Conservation (phyloP, 2,888 invertebrate species). For the Caenorhabditis doughertyi region DNA sequence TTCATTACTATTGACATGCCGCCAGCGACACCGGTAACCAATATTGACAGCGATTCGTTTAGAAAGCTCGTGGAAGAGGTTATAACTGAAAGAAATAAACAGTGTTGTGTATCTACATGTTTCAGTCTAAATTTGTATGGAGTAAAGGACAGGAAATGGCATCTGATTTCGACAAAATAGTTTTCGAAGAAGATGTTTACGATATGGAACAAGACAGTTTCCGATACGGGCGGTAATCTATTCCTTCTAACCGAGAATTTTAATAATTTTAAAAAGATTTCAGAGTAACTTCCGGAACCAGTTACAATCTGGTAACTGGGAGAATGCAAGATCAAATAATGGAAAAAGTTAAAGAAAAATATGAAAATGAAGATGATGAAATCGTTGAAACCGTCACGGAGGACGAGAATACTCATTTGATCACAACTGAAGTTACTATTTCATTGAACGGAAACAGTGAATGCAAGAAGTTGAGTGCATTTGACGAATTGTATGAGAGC, state of each 20-base stretch:
- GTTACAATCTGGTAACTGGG: slow-evolving; percentile 57
- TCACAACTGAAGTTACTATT: slow-evolving; percentile 48
- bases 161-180: slow-evolving; percentile 11
- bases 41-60: slow-evolving; percentile 43
- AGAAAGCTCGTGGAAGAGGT: slow-evolving; percentile 38
- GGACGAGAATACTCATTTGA: slow-evolving; percentile 26
- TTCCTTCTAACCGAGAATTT: neutral
- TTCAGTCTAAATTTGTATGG: slow-evolving; percentile 38
- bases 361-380: slow-evolving; percentile 51
- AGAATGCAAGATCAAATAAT: slow-evolving; percentile 45
- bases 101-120: neutral
- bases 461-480: neutral
- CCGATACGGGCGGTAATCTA: slow-evolving; percentile 52
- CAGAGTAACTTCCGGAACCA: slow-evolving; percentile 47
- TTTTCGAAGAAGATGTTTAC: slow-evolving; percentile 35
- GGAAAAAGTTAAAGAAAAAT: slow-evolving; percentile 44
- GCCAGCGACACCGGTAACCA: slow-evolving; percentile 12
- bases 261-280: slow-evolving; percentile 1
- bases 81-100: neutral
- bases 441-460: slow-evolving; percentile 30
- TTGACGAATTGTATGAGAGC: slow-evolving; percentile 30
- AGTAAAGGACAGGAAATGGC: neutral
- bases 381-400: slow-evolving; percentile 31
- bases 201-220: slow-evolving; percentile 53
- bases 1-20: slow-evolving; percentile 19